Base-by-base conservation (phyloP, 2,888 invertebrate genomes). In the Pycnomerus fuliginosus region DNA sequence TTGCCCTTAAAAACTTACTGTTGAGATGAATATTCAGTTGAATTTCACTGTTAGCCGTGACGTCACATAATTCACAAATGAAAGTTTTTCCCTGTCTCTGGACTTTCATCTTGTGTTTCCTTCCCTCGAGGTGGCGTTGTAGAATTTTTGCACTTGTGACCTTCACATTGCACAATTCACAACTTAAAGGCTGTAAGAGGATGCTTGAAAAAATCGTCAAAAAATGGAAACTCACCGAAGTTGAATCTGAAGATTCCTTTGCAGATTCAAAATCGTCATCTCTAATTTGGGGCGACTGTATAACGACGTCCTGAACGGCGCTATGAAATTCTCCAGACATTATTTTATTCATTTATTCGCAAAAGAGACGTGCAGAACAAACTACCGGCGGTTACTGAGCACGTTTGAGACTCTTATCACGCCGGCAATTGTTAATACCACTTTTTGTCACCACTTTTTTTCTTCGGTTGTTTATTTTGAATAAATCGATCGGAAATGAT, bases 1-100 rank as follows among this genome's bases (percentile, higher is more conserved):
- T 44, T 10, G n/a, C 11, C 11, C 11, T 8, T 10, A 25, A 7
- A 25, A 25, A 25, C 25, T 62, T 64, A 72, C 72, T 71, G 46
- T 61, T 66, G 17, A 71, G 50, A 53, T 72, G 72, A 35, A 69
- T 67, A 41, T 71, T 67, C 3, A 72, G 56, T 53, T 72, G 72
- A 38, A 61, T 68, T 56, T 71, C 68, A 51, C 71, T 70, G 48
- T 72, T 72, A 11, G 71, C 69, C 13, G 59, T 61, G 37, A 71
- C 55, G 23, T 70, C 62, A 45, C 72, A 72, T 16, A 71, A 45
- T 15, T 71, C 66, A 55, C 72, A 72, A 41, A 57, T 56, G 52
- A 69, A 71, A 10, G 61, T 64, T 58, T 71, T 71, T 3, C 70
- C 70, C 46, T 64, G 58, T 22, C 70, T 54, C 54, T 70, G 67